Conservation (phyloP, 2,888 invertebrate genomes). For the Tachina fera region DNA sequence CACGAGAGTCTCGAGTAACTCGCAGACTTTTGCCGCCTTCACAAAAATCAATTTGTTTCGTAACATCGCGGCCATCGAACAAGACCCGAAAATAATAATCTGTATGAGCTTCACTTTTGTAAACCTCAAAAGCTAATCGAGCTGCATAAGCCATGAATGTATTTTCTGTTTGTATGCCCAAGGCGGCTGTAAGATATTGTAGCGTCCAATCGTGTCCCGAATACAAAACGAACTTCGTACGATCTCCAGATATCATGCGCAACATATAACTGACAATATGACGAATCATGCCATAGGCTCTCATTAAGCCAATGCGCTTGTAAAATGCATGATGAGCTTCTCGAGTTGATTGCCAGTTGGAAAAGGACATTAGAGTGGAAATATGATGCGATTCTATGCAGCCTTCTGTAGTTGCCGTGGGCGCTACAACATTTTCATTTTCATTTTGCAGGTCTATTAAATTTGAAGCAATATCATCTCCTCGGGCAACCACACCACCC, state of each 20-base stretch:
- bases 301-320: slow-evolving; percentile 87
- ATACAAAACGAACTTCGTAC: slow-evolving; percentile 90
- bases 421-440: slow-evolving; percentile 26
- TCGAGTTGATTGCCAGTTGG: slow-evolving; percentile 90
- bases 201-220: slow-evolving; percentile 97
- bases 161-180: slow-evolving; percentile 85
- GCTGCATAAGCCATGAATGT: slow-evolving; percentile 93
- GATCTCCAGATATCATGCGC: slow-evolving; percentile 90
- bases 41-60: slow-evolving; percentile 92
- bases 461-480: slow-evolving; percentile 60
- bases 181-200: slow-evolving; percentile 90
- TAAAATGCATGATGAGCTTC: slow-evolving; percentile 85
- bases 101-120: slow-evolving; percentile 87
- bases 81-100: slow-evolving; percentile 92
- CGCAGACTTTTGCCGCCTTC: slow-evolving; percentile 85
- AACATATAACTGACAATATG: slow-evolving; percentile 92
- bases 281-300: slow-evolving; percentile 92
- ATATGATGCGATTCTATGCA: slow-evolving; percentile 90
- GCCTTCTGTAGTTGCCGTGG: slow-evolving; percentile 74
- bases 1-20: slow-evolving; percentile 83
- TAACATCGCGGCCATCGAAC: slow-evolving; percentile 94
- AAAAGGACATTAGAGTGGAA: slow-evolving; percentile 90
- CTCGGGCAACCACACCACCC: slow-evolving; percentile 74
- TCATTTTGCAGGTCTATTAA: slow-evolving; percentile 54
- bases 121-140: slow-evolving; percentile 93